Conservation (phyloP, 2,888 invertebrate genomes). For the Aporophyla lueneburgensis region DNA sequence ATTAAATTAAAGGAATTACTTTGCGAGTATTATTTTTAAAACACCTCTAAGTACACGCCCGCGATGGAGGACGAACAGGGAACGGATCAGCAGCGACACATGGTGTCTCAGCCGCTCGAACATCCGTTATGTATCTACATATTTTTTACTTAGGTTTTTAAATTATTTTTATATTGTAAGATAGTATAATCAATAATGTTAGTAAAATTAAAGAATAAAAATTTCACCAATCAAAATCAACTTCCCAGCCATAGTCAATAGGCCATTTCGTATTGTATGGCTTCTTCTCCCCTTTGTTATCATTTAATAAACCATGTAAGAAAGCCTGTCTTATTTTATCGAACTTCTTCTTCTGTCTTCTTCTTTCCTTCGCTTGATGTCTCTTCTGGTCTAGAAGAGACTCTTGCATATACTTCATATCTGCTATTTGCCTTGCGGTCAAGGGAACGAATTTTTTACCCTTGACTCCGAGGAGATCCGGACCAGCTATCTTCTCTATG, state of each 20-base stretch:
- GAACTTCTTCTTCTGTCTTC: background rate
- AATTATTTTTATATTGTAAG: too few relatives aligned
- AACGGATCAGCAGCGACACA: too few relatives aligned
- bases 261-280: slow-evolving; percentile 61
- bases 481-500: accelerated
- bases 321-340: background rate
- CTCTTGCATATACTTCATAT: accelerated
- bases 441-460: accelerated
- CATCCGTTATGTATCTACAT: too few relatives aligned
- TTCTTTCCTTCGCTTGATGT: background rate
- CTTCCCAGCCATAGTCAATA: slow-evolving; percentile 74
- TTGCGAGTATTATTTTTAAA: too few relatives aligned
- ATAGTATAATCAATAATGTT: too few relatives aligned
- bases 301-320: background rate
- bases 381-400: accelerated
- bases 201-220: too few relatives aligned
- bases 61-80: too few relatives aligned
- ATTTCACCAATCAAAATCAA: slow-evolving; percentile 67
- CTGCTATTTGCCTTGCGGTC: accelerated
- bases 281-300: background rate
- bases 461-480: accelerated
- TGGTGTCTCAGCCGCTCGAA: too few relatives aligned
- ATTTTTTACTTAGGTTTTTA: too few relatives aligned
- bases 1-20: too few relatives aligned
- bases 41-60: too few relatives aligned